A percentile compares a stretch with the other conserved stretches of the same genome.
These are phyloP conservation scores for Acipenser oxyrinchus DNA, from an alignment of 2,797 vertebrate species.

Conservation along the genomic window DNA sequence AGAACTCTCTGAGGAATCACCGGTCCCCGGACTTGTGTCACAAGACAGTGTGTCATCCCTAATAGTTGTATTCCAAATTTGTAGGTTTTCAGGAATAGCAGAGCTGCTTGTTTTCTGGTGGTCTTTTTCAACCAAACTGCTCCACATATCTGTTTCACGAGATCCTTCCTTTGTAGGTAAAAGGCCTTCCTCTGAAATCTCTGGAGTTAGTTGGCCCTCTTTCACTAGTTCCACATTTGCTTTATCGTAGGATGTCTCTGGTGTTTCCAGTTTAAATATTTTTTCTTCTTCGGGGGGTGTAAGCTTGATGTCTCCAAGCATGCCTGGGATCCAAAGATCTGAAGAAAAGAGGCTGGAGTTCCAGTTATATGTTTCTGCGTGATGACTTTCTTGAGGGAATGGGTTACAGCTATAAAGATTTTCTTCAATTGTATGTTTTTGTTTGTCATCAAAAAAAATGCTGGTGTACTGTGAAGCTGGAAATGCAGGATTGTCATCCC, in stretches of 20 bases:
- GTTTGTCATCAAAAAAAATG: not conserved
- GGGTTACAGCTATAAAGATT: constrained; percentile 40
- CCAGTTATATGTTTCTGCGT: constrained; percentile 40
- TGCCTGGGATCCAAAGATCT: constrained; percentile 40
- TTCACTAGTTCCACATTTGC: constrained; percentile 27
- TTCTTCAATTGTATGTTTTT: constrained; percentile 10
- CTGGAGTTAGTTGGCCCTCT: constrained; percentile 45
- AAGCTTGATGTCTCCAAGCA: constrained; percentile 43
- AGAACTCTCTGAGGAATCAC: constrained; percentile 57
- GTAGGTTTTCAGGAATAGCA: constrained; percentile 48
- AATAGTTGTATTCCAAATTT: constrained; percentile 55
- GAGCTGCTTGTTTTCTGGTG: constrained; percentile 43
- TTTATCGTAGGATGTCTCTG: not conserved
- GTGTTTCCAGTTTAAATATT: constrained; percentile 8
- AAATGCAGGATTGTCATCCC: not conserved
- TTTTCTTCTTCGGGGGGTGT: constrained; percentile 48
- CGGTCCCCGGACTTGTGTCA: constrained; percentile 67
- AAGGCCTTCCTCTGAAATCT: constrained; percentile 53
- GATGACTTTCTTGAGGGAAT: constrained; percentile 42
- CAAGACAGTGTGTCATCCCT: constrained; percentile 63
- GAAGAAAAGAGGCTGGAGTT: constrained; percentile 26
- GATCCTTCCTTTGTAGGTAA: constrained; percentile 33
- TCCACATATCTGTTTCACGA: constrained; percentile 46
- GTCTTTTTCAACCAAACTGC: constrained; percentile 47
- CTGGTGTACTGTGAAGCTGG: not conserved